Percentiles rank a stretch among this genome's conserved stretches.
These are phyloP conservation scores for Odontomyia ornata DNA, from an alignment of 2,888 invertebrate species.

Conservation along the genomic window DNA sequence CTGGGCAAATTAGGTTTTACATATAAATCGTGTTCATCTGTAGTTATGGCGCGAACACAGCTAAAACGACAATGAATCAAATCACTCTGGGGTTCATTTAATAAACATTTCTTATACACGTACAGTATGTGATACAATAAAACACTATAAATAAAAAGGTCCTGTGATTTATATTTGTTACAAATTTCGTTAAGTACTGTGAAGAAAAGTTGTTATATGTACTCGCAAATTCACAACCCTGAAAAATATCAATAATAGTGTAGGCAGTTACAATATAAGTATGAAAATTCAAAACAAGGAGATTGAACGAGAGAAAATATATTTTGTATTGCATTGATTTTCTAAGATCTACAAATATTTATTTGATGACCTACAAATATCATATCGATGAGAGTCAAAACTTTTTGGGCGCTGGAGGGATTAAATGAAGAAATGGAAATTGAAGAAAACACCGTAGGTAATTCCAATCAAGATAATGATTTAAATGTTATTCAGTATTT, in stretches of 20 bases:
- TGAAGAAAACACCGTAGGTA: too few species aligned
- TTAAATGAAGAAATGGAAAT: too few species aligned
- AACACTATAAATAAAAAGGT: slow-evolving; percentile 7
- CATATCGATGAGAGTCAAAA: too few species aligned
- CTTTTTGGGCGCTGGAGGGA: too few species aligned
- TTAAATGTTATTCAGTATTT: too few species aligned
- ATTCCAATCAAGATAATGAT: too few species aligned
- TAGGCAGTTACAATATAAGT: too few species aligned
- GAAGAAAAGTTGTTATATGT: background rate
- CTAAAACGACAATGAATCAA: slow-evolving; percentile 2
- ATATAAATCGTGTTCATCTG: background rate
- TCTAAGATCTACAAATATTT: too few species aligned
- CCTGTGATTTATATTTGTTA: slow-evolving; percentile 26
- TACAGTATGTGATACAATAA: slow-evolving; percentile 36
- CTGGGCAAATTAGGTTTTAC: slow-evolving; percentile 65
- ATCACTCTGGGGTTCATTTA: slow-evolving; percentile 8
- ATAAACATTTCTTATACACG: slow-evolving; percentile 38
- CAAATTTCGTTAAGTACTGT: background rate
- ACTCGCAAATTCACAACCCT: background rate
- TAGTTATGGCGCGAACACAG: background rate
- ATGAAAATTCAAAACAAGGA: background rate
- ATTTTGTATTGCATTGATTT: too few species aligned
- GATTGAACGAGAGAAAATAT: too few species aligned
- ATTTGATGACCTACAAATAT: too few species aligned
- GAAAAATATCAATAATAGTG: too few species aligned